Evolutionary conservation across 2,888 invertebrate genomes (phyloP).

Genomic region (Dasypolia templi): DNA sequence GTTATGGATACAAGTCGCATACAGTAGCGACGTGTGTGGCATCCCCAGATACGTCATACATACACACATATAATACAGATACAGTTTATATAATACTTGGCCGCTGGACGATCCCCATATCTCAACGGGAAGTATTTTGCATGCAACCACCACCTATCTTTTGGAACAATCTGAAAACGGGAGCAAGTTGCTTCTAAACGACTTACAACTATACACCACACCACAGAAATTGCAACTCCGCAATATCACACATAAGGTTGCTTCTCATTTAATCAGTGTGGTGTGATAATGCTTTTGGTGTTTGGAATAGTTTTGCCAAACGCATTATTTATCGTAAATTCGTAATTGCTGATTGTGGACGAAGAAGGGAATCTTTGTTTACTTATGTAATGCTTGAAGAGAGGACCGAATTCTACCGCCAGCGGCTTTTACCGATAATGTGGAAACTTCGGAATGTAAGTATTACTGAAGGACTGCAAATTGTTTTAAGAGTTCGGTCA

Average conservation of each 20-base stretch:
- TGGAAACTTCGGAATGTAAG: slow-evolving; percentile 34
- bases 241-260: slow-evolving; percentile 3
- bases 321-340: slow-evolving; percentile 87
- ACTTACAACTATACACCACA: slow-evolving; percentile 42
- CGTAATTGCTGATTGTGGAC: slow-evolving; percentile 83
- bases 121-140: slow-evolving; percentile 89
- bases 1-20: slow-evolving; percentile 54
- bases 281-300: slow-evolving; percentile 58
- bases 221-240: slow-evolving; percentile 60
- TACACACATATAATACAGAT: slow-evolving; percentile 48
- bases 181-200: slow-evolving; percentile 74
- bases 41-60: slow-evolving; percentile 75
- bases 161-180: slow-evolving; percentile 87
- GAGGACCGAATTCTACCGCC: slow-evolving; percentile 33
- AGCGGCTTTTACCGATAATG: slow-evolving; percentile 44
- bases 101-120: slow-evolving; percentile 85
- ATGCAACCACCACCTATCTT: slow-evolving; percentile 88
- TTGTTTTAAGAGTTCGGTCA: slow-evolving; percentile 2
- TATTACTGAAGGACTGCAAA: slow-evolving; percentile 28
- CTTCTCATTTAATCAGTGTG: slow-evolving; percentile 35
- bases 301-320: slow-evolving; percentile 71
- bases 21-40: slow-evolving; percentile 86
- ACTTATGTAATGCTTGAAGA: slow-evolving; percentile 56
- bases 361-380: slow-evolving; percentile 77
- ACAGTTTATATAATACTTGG: slow-evolving; percentile 83